phyloP scores from a whole-genome alignment of 2,797 vertebrate species.

The Xiphorhynchus erythropygius region DNA sequence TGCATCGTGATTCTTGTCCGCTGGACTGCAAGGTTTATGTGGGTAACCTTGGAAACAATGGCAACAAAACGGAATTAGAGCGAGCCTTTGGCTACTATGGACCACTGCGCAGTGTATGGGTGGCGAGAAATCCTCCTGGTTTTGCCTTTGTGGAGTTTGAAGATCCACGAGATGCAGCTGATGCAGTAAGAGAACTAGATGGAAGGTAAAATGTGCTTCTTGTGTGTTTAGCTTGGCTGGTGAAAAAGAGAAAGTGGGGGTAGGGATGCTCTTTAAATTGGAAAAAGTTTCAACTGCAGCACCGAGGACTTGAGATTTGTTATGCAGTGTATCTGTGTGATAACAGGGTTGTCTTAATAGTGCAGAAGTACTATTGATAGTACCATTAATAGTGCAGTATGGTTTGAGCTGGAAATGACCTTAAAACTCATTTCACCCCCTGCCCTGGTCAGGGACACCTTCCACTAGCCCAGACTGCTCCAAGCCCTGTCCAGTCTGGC shows the following conservation, averaged over 20 bases:
- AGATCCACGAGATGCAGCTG: constrained; percentile 94
- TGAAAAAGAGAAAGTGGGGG: neutral
- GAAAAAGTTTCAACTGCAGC: neutral
- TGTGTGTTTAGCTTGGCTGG: neutral
- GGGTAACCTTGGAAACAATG: constrained; percentile 96
- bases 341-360: fast-evolving
- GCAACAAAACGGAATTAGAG: constrained; percentile 96
- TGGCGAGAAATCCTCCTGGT: constrained; percentile 94
- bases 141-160: constrained; percentile 99
- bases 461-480: fast-evolving
- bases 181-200: constrained; percentile 95
- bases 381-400: too few species aligned
- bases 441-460: neutral
- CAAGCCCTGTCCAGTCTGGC: fast-evolving
- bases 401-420: neutral
- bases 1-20: constrained; percentile 91
- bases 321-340: fast-evolving
- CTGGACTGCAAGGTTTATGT: constrained; percentile 98
- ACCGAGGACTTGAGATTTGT: fast-evolving
- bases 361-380: too few species aligned
- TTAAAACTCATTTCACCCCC: neutral
- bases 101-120: constrained; percentile 95
- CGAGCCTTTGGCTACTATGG: constrained; percentile 95
- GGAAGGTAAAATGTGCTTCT: constrained; percentile 84
- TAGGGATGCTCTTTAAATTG: neutral